phyloP scores from a whole-genome alignment of 2,888 invertebrate species.

The Macrostomum cliftonense region DNA sequence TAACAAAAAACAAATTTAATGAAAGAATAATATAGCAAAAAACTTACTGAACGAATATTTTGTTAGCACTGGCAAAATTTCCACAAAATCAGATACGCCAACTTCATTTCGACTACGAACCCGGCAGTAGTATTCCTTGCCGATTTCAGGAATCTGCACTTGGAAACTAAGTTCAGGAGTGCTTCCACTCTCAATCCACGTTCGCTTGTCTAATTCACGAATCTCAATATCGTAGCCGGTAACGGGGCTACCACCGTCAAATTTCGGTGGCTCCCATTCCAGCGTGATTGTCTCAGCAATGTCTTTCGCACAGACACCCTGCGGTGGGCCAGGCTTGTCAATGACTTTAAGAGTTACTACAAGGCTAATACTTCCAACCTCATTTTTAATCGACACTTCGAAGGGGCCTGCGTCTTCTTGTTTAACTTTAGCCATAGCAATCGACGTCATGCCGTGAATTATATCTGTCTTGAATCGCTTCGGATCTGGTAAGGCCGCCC shows the following conservation, averaged over 20 bases:
- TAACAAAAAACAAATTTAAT: too few species aligned
- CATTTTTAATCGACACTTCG: constrained; percentile 65
- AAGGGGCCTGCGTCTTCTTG: constrained; percentile 45
- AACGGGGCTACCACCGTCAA: constrained; percentile 34
- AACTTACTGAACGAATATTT: too few species aligned
- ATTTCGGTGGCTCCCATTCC: constrained; percentile 33
- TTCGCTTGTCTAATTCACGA: constrained; percentile 1
- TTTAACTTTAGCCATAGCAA: constrained; percentile 26
- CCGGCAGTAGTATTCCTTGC: too few species aligned
- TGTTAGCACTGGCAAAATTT: background rate
- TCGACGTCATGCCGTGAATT: constrained; percentile 19
- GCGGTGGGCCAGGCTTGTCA: constrained; percentile 18
- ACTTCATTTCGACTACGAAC: constrained; percentile 5
- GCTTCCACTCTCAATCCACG: constrained; percentile 2
- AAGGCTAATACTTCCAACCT: constrained; percentile 45
- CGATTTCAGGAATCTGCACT: too few species aligned
- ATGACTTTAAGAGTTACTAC: constrained; percentile 19
- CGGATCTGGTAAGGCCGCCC: constrained; percentile 14
- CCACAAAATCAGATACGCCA: constrained; percentile 5
- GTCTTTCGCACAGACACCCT: constrained; percentile 22
- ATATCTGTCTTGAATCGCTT: constrained; percentile 24
- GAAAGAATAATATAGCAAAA: too few species aligned
- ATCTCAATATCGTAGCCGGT: constrained; percentile 2
- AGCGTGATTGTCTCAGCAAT: constrained; percentile 32
- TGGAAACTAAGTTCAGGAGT: background rate